A percentile compares a stretch with the other conserved stretches of the same genome.
Conservation (phyloP, 1,140 invertebrate genomes). For the Aricia agestis region DNA sequence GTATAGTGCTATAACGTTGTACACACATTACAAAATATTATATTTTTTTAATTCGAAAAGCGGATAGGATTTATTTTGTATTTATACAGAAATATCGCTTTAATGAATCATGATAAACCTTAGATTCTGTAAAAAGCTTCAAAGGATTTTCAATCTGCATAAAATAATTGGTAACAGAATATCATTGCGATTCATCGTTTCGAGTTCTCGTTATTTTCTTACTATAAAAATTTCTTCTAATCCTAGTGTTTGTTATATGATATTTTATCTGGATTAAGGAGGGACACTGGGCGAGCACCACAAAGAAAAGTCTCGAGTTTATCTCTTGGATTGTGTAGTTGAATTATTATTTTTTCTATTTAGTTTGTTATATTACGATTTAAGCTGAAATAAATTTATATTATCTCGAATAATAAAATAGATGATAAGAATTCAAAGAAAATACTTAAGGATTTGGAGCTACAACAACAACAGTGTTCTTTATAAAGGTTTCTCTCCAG, state of each 20-base stretch:
- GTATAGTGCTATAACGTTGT: too few species aligned
- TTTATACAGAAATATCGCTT: too few species aligned
- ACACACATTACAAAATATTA: too few species aligned
- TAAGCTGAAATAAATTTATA: too few species aligned
- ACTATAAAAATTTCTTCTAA: slow-evolving; percentile 20
- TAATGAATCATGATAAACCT: too few species aligned
- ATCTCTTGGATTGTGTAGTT: slow-evolving; percentile 16
- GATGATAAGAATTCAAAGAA: too few species aligned
- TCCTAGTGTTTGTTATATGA: slow-evolving; percentile 16
- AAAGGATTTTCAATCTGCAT: slow-evolving; percentile 11
- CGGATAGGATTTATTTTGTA: too few species aligned
- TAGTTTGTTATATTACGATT: neutral
- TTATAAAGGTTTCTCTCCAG: too few species aligned
- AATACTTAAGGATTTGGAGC: too few species aligned
- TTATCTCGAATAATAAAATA: too few species aligned
- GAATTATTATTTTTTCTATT: neutral
- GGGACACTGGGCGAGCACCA: slow-evolving; percentile 17
- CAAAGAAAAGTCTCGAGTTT: slow-evolving; percentile 19
- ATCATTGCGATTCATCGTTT: slow-evolving; percentile 13
- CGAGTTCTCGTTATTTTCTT: slow-evolving; percentile 18
- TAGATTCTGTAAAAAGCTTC: neutral
- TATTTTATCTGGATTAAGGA: slow-evolving; percentile 22
- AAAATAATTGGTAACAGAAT: slow-evolving; percentile 20
- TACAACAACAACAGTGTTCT: too few species aligned
- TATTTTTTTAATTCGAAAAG: too few species aligned